A percentile compares a stretch with the other conserved stretches of the same genome.
phyloP scores from a whole-genome alignment of 2,113 vertebrate genomes.

The Marmota flaviventris region DNA sequence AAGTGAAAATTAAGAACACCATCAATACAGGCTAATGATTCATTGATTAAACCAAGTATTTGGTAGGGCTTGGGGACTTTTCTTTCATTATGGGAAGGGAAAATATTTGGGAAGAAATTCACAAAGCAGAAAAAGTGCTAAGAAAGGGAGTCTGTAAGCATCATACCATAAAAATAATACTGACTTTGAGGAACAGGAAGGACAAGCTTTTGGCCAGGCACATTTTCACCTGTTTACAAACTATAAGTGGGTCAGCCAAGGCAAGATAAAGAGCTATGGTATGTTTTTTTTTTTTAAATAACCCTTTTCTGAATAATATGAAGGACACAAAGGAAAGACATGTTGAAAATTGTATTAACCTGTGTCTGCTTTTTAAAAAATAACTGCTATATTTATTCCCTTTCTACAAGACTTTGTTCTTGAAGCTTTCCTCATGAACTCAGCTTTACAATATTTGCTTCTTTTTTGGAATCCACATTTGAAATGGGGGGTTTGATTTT shows the following conservation, averaged over 20 bases:
- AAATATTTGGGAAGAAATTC: neutral
- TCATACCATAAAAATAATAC: slow-evolving; percentile 41
- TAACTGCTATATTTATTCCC: neutral
- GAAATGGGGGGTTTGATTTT: neutral
- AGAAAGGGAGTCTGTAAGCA: neutral
- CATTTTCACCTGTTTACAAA: neutral
- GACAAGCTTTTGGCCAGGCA: neutral
- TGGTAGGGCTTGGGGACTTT: neutral
- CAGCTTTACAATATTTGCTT: neutral
- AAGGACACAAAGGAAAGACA: neutral
- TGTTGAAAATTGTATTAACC: neutral
- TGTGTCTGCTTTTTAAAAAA: neutral
- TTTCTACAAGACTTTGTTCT: neutral
- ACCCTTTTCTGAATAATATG: slow-evolving; percentile 25
- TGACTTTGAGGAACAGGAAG: slow-evolving; percentile 67
- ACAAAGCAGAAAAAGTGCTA: slow-evolving; percentile 16
- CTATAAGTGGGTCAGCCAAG: neutral
- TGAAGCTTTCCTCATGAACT: rapidly evolving
- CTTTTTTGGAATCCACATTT: neutral
- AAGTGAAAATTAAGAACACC: slow-evolving; percentile 4
- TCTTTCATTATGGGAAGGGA: neutral
- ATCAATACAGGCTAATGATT: neutral
- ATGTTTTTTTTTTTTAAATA: neutral
- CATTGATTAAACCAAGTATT: neutral
- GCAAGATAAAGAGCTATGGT: neutral